phyloP scores from a whole-genome alignment of 1,140 invertebrate genomes.

The Euglossa dilemma region DNA sequence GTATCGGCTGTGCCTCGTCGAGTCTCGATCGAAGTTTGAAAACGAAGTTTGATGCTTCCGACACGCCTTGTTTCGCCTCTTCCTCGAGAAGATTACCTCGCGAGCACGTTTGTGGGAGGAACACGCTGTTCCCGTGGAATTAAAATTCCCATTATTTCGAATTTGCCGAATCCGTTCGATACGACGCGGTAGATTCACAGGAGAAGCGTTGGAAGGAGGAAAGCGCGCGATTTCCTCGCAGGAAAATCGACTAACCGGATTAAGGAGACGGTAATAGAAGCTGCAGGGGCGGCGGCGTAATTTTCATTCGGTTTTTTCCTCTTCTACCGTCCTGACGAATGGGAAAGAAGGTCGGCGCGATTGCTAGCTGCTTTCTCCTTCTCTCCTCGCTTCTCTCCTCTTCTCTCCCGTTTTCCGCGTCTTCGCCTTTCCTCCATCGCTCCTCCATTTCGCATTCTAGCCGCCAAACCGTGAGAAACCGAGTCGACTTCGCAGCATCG shows the following conservation, averaged over 20 bases:
- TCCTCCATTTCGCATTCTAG: slow-evolving; percentile 41
- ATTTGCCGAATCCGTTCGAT: background rate
- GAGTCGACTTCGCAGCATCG: slow-evolving; percentile 11
- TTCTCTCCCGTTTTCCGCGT: background rate
- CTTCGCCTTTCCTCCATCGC: background rate
- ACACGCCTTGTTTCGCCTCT: too few species aligned
- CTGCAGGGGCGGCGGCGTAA: slow-evolving; percentile 1
- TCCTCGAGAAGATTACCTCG: too few species aligned
- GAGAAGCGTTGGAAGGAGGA: too few species aligned
- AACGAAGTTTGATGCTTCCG: too few species aligned
- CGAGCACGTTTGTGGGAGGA: background rate
- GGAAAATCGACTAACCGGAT: slow-evolving; percentile 25
- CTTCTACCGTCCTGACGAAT: background rate
- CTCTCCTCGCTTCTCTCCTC: background rate
- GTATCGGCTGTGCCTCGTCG: too few species aligned
- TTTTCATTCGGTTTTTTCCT: slow-evolving; percentile 13
- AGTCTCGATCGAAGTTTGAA: too few species aligned
- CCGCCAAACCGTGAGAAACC: slow-evolving; percentile 58
- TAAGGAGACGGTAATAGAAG: slow-evolving; percentile 18
- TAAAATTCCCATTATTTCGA: background rate
- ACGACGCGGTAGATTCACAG: too few species aligned
- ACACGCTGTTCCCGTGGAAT: background rate
- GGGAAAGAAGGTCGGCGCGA: slow-evolving; percentile 48
- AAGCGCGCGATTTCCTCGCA: background rate
- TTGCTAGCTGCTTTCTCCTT: slow-evolving; percentile 61